Evolutionary conservation across 1,140 invertebrate genomes (phyloP), one percentile per base, ranked within the genome.

Genomic region (Caenorhabditis inopinata): DNA sequence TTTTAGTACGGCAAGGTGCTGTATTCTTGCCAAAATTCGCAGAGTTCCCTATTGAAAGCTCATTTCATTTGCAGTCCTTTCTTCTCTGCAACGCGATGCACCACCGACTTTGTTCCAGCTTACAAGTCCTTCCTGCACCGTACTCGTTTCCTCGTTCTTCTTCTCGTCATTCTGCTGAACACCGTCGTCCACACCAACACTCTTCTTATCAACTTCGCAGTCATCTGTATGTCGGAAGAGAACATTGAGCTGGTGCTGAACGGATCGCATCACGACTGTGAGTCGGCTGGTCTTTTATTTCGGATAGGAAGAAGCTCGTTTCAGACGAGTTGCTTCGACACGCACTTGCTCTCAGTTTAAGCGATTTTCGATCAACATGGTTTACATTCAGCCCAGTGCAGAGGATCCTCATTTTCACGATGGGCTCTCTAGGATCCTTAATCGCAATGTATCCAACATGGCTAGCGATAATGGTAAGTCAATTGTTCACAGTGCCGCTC

Each of bases 121-220:
- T 68, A 68, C 32, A 68, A 68, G 38, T 68, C 58, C 0, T 68
- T 68, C 7, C 58, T 68, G 1, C 58, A 68, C 38, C 58, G 58
- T 21, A 68, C 58, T 21, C 58, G 58, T 16, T 68, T 68, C 58
- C 58, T 68, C 4, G 29, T 68, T 21, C 58, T 68, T 21, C 58
- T 68, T n/a, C 58, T 68, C 2, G 58, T 68, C 32, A 68, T 68
- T 12, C 32, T 68, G 1, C 58, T 68, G n/a, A 68, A 68, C 38
- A n/a, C 58, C n/a, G 11, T 38, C 18, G 58, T 68, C 32, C 38
- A 68, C 58, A 68, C 32, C 38, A 68, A 68, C n/a, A 68, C 58
- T 1, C 35, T 68, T 68, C 58, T 68, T 9, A 42, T 68, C 32
- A 68, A 68, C 23, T 68, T 68, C 32, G 16, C 32, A 0, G 18